Conservation (phyloP, 2,113 vertebrate genomes). For the Perca schrenkii region DNA sequence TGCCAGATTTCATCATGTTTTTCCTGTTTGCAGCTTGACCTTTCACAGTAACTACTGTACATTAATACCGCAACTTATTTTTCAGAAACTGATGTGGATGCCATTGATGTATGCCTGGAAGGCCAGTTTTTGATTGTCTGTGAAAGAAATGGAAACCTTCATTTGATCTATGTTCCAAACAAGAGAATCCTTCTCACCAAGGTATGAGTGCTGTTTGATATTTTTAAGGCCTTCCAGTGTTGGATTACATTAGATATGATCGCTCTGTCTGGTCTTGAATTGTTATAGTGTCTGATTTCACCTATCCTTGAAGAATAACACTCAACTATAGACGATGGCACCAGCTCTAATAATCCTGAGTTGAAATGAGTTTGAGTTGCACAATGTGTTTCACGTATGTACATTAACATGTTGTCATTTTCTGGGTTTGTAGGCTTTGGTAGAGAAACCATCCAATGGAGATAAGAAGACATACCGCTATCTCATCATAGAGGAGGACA, state of each 20-base stretch:
- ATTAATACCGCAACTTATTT: constrained; percentile 19
- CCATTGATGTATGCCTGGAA: constrained; percentile 89
- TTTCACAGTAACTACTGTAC: neutral
- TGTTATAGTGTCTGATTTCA: constrained; percentile 12
- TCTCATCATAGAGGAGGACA: constrained; percentile 88
- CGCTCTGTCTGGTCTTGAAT: neutral
- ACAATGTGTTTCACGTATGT: neutral
- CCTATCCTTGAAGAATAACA: neutral
- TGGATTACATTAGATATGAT: neutral
- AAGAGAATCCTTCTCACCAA: constrained; percentile 91
- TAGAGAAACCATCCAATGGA: constrained; percentile 76
- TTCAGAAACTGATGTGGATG: constrained; percentile 91
- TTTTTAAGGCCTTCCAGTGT: neutral
- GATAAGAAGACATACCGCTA: constrained; percentile 85
- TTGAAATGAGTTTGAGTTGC: neutral
- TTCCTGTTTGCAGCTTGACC: neutral
- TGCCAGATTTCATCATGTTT: neutral
- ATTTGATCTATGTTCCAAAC: constrained; percentile 91
- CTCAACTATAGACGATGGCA: neutral
- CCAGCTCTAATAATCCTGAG: neutral
- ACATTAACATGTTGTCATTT: constrained; percentile 5
- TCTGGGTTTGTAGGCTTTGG: constrained; percentile 82
- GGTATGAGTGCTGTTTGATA: constrained; percentile 74
- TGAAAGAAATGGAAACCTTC: constrained; percentile 93
- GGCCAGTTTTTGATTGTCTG: constrained; percentile 92